A percentile compares a stretch with the other conserved stretches of the same genome.
These are phyloP conservation scores for Coendou prehensilis DNA, from an alignment of 2,797 vertebrate genomes.

Conservation along the genomic window DNA sequence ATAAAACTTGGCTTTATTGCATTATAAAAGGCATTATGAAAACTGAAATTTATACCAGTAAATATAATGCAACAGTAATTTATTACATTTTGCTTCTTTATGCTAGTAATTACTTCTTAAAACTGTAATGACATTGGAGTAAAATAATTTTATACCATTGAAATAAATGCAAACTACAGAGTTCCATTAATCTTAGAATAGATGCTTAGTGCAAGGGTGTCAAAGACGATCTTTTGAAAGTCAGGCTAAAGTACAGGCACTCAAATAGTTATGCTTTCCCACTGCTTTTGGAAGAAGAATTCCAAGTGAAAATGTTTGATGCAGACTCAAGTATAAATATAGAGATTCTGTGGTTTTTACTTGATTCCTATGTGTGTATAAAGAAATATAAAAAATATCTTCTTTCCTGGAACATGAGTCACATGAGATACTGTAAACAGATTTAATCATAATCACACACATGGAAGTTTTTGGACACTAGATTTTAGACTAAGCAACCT, in stretches of 20 bases:
- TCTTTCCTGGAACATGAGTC: constrained; percentile 88
- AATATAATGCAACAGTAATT: constrained; percentile 27
- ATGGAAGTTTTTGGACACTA: constrained; percentile 65
- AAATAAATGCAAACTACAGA: constrained; percentile 20
- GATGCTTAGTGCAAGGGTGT: not conserved
- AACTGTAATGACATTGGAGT: constrained; percentile 49
- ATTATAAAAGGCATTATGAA: constrained; percentile 49
- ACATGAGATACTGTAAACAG: constrained; percentile 86
- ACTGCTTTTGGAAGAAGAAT: constrained; percentile 75
- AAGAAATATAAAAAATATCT: constrained; percentile 61
- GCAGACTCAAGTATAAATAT: constrained; percentile 87
- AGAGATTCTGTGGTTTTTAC: constrained; percentile 85
- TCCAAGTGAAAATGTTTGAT: constrained; percentile 86
- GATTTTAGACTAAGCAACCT: constrained; percentile 59
- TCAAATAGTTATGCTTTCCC: constrained; percentile 77
- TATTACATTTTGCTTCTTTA: constrained; percentile 44
- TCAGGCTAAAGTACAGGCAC: constrained; percentile 80
- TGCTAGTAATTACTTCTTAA: constrained; percentile 4
- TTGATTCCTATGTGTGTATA: constrained; percentile 85
- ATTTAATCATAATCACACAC: constrained; percentile 84
- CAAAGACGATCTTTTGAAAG: constrained; percentile 72
- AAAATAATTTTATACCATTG: not conserved
- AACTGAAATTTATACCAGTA: constrained; percentile 40
- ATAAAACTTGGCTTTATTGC: not conserved
- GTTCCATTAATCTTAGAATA: not conserved